phyloP scores from a whole-genome alignment of 2,113 vertebrate genomes.

The Vulpes ferrilata region DNA sequence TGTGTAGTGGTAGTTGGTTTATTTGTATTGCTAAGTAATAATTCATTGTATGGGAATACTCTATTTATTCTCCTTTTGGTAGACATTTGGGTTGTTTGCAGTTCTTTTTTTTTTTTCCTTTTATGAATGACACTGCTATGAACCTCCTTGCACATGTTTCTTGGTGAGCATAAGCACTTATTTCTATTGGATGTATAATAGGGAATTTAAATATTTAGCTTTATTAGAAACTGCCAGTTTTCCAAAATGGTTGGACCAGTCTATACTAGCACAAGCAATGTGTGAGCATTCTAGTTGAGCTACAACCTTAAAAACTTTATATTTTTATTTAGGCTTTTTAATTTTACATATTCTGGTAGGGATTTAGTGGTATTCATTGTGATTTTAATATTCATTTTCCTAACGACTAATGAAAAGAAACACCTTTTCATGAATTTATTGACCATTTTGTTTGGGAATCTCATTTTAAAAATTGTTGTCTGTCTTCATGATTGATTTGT shows the following conservation, averaged over 20 bases:
- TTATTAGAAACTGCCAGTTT: slow-evolving; percentile 32
- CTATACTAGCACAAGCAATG: neutral
- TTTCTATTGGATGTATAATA: slow-evolving; percentile 6
- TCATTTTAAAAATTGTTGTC: neutral
- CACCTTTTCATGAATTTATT: neutral
- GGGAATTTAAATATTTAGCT: slow-evolving; percentile 17
- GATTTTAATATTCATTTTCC: slow-evolving; percentile 52
- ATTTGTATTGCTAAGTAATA: slow-evolving; percentile 44
- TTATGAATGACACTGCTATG: neutral
- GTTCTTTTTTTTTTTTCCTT: neutral
- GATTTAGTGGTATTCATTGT: slow-evolving; percentile 10
- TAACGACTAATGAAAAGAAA: slow-evolving; percentile 28
- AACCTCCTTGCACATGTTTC: neutral
- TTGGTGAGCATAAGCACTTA: slow-evolving; percentile 15
- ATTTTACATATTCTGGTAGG: slow-evolving; percentile 42
- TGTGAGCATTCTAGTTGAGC: slow-evolving; percentile 42
- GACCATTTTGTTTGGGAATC: slow-evolving; percentile 20
- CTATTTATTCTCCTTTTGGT: slow-evolving; percentile 32
- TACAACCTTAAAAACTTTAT: neutral
- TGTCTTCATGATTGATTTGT: neutral
- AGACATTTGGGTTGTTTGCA: slow-evolving; percentile 23
- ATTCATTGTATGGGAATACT: neutral
- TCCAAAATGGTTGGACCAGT: neutral
- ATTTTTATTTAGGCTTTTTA: slow-evolving; percentile 59
- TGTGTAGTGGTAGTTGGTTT: slow-evolving; percentile 4